phyloP scores from a whole-genome alignment of 2,888 invertebrate genomes.

The Lydus trimaculatus region DNA sequence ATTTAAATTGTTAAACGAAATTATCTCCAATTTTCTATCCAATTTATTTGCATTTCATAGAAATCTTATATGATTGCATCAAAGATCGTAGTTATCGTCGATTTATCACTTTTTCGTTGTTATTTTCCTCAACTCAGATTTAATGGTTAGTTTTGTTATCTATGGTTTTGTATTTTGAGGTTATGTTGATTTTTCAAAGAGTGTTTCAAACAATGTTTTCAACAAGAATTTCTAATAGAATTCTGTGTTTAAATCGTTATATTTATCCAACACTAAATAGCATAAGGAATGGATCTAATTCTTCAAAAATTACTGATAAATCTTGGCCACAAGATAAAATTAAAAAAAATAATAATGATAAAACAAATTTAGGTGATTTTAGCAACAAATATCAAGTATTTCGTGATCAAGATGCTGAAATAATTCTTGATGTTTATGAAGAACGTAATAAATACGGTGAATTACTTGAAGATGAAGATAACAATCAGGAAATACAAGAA shows the following conservation, averaged over 20 bases:
- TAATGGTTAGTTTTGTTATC: no score
- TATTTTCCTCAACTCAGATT: no score
- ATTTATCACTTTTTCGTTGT: no score
- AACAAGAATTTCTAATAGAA: neutral
- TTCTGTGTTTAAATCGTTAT: neutral
- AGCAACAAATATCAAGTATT: slow-evolving; percentile 72
- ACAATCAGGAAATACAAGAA: slow-evolving; percentile 33
- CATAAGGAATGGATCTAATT: neutral
- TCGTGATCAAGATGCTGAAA: slow-evolving; percentile 71
- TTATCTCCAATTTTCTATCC: no score
- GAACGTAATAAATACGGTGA: slow-evolving; percentile 61
- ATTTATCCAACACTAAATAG: neutral
- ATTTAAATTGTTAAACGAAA: no score
- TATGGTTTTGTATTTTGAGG: neutral
- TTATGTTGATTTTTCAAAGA: neutral
- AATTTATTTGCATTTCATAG: no score
- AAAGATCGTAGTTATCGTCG: no score
- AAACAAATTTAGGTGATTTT: slow-evolving; percentile 43
- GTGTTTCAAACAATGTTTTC: neutral
- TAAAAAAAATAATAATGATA: no score
- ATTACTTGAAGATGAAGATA: slow-evolving; percentile 46
- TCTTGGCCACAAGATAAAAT: neutral
- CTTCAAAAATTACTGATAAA: neutral
- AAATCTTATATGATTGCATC: no score
- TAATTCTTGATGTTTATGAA: slow-evolving; percentile 78